These are phyloP conservation scores for Nymphalis io DNA, from an alignment of 1,140 invertebrate genomes.

Conservation along the genomic window DNA sequence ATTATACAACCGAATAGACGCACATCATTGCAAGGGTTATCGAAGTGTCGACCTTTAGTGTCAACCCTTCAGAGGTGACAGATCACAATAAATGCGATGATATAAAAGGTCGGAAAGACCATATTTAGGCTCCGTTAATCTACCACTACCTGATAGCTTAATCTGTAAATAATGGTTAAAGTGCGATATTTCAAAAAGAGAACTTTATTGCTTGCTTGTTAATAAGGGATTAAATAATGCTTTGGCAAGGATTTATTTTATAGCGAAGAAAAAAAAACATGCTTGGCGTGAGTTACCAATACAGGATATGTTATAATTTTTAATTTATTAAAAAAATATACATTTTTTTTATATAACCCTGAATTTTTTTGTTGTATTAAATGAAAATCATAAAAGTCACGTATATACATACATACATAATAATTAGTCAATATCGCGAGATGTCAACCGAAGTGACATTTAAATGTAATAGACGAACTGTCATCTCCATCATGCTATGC, in stretches of 20 bases:
- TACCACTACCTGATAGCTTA: constrained; percentile 51
- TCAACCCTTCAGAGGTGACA: constrained; percentile 49
- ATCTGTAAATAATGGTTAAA: constrained; percentile 45
- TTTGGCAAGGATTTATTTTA: not conserved
- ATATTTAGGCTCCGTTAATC: constrained; percentile 44
- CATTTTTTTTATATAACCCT: no score
- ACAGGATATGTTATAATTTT: not conserved
- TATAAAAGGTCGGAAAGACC: constrained; percentile 35
- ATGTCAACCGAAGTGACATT: not conserved
- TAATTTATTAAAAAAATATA: no score
- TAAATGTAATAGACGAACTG: constrained; percentile 42
- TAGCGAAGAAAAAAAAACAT: not conserved
- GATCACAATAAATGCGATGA: constrained; percentile 52
- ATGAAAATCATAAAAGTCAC: no score
- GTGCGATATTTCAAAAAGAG: constrained; percentile 25
- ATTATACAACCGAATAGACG: constrained; percentile 41
- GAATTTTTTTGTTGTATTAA: no score
- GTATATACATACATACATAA: no score
- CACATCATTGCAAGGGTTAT: constrained; percentile 59
- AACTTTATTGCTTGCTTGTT: constrained; percentile 9
- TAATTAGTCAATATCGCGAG: not conserved
- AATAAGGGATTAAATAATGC: constrained; percentile 26
- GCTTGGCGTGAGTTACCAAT: not conserved
- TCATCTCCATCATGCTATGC: constrained; percentile 43
- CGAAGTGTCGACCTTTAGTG: constrained; percentile 56